Base-by-base conservation (phyloP, 1,140 invertebrate species). In the Sitobion miscanthi region DNA sequence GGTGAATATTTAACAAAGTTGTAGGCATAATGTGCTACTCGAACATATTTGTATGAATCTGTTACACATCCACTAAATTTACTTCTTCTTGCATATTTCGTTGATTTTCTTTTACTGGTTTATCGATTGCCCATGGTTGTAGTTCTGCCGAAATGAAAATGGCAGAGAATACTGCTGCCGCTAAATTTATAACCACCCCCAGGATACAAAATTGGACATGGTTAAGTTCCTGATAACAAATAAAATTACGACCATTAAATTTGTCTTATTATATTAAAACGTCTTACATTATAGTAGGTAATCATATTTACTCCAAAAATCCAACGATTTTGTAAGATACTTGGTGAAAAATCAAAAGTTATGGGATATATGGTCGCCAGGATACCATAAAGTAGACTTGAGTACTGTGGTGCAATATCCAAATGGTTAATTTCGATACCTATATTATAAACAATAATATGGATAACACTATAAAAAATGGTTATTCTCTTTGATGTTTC, bases 401-500 rank as follows among this genome's bases (percentile, higher is more conserved):
- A 99, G 95, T 99, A 99, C 77, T 99, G 96, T 0, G 99, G 99
- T 6, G 99, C 99, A 93, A 99, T 99, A 95, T 99, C 99, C 94
- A 99, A 95, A 95, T 99, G 99, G 95, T 99, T 99, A 1, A 99
- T 99, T 95, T 99, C 99, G 95, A 99, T 99, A 35, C 99, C 97
- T 35, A 35, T 35, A 35, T 35, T 97, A 94, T 30, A 95, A 95
- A 6, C 45, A 42, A 42, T 42, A 94, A 62, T 62, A 62, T 30
- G 4, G 9, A 7, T 62, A 30, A 6, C 4, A 25, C 0, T 30
- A 62, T 30, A 30, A 23, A 47, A 62, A 62, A 47, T 47, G 47
- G 6, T 62, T 62, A 62, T 62, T 11, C n/a, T 69, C 0, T 30
- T 77, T 7, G 2, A 30, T 23, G 57, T 62, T 25, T 62, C 57